Conservation (phyloP, 2,888 invertebrate genomes). For the Coenonympha arcania region DNA sequence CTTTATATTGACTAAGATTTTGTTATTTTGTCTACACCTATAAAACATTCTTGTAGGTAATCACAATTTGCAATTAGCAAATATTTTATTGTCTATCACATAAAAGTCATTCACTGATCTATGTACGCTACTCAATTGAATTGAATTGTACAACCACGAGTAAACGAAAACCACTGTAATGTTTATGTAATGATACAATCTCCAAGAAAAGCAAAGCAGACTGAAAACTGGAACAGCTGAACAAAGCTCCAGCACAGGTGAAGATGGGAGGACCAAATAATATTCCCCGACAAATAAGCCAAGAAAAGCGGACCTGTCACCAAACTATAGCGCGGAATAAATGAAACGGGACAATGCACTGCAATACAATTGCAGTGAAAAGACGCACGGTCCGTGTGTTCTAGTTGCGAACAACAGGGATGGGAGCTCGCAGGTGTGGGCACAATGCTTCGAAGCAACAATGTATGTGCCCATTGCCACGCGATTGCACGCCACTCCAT, state of each 20-base stretch:
- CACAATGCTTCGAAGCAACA: constrained; percentile 41
- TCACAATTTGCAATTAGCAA: too few relatives aligned
- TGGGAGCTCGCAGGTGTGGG: constrained; percentile 56
- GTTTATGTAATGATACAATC: background rate
- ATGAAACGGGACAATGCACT: constrained; percentile 63
- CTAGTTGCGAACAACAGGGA: constrained; percentile 63
- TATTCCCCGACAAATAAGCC: constrained; percentile 33
- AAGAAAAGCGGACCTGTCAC: constrained; percentile 51
- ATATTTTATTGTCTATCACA: too few relatives aligned
- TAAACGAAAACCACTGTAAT: too few relatives aligned
- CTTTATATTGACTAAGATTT: too few relatives aligned
- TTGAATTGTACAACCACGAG: too few relatives aligned
- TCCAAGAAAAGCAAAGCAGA: background rate
- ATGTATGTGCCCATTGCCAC: constrained; percentile 32
- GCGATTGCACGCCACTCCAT: constrained; percentile 44
- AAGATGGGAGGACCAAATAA: constrained; percentile 6
- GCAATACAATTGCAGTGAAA: constrained; percentile 69
- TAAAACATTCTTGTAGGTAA: too few relatives aligned
- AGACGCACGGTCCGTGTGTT: constrained; percentile 58
- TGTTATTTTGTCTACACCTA: too few relatives aligned
- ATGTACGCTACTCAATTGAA: too few relatives aligned
- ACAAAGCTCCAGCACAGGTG: constrained; percentile 1
- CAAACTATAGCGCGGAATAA: constrained; percentile 45
- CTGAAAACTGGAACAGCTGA: background rate
- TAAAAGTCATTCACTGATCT: too few relatives aligned